Percentiles rank a stretch among this genome's conserved stretches.
Conservation (phyloP, 1,140 invertebrate species). For the Cecropterus lyciades region DNA sequence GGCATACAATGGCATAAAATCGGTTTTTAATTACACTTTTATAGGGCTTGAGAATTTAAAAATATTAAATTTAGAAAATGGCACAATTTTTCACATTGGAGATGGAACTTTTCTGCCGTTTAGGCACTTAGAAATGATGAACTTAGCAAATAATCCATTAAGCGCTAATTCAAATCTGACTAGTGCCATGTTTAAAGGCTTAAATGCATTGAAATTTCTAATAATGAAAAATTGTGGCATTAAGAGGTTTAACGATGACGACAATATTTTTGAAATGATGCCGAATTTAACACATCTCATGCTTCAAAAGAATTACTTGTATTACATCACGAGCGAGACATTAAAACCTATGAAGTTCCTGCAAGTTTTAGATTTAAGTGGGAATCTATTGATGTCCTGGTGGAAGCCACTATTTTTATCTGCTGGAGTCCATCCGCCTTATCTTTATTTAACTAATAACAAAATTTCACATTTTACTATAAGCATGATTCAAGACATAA, state of each 20-base stretch:
- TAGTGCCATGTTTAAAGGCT: constrained; percentile 73
- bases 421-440: constrained; percentile 60
- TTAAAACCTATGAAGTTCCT: constrained; percentile 77
- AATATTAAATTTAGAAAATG: constrained; percentile 81
- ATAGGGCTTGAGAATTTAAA: constrained; percentile 74
- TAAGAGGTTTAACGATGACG: constrained; percentile 70
- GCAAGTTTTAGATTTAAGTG: constrained; percentile 76
- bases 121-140: constrained; percentile 77
- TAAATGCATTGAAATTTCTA: constrained; percentile 79
- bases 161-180: constrained; percentile 66
- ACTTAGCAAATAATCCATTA: constrained; percentile 83
- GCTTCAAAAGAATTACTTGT: constrained; percentile 80
- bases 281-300: constrained; percentile 80
- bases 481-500: constrained; percentile 85
- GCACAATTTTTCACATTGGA: constrained; percentile 78
- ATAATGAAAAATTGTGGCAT: constrained; percentile 81
- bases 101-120: constrained; percentile 71
- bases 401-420: constrained; percentile 75
- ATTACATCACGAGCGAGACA: constrained; percentile 66
- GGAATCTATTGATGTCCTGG: constrained; percentile 82
- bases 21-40: constrained; percentile 79
- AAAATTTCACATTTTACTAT: constrained; percentile 83
- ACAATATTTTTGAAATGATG: constrained; percentile 82
- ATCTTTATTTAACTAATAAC: constrained; percentile 79
- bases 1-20: constrained; percentile 80